Evolutionary conservation across 2,113 vertebrate genomes (phyloP).

Genomic region (Odontesthes bonariensis): DNA sequence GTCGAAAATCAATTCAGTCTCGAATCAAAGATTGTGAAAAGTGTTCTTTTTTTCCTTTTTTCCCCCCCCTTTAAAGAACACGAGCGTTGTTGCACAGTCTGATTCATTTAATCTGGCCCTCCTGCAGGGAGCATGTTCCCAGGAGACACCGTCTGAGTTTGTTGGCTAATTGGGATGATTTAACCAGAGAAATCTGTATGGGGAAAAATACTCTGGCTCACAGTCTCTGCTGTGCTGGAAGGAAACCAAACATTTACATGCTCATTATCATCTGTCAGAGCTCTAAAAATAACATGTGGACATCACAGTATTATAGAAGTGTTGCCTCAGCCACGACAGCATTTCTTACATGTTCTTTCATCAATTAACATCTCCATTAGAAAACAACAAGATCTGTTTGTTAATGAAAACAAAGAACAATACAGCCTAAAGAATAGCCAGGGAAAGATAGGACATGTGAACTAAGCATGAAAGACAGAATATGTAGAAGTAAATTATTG

Average conservation of each 20-base stretch:
- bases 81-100: slow-evolving; percentile 57
- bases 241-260: slow-evolving; percentile 73
- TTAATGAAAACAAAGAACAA: background rate
- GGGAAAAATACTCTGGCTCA: slow-evolving; percentile 12
- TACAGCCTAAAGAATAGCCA: background rate
- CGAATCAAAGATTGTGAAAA: slow-evolving; percentile 62
- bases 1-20: slow-evolving; percentile 55
- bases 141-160: slow-evolving; percentile 71
- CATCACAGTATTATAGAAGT: slow-evolving; percentile 52
- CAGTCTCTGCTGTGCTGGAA: slow-evolving; percentile 51
- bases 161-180: slow-evolving; percentile 78
- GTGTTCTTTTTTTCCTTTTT: slow-evolving; percentile 19
- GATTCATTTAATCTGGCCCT: slow-evolving; percentile 72
- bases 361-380: background rate
- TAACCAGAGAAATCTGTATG: slow-evolving; percentile 59
- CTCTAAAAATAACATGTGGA: slow-evolving; percentile 58
- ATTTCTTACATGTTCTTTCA: background rate
- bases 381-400: background rate
- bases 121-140: slow-evolving; percentile 71
- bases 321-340: slow-evolving; percentile 5
- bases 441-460: too few species aligned
- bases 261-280: slow-evolving; percentile 63
- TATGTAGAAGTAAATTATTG: too few species aligned
- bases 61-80: slow-evolving; percentile 35
- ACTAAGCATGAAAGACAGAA: too few species aligned